A percentile compares a stretch with the other conserved stretches of the same genome.
Conservation (phyloP, 2,113 vertebrate genomes). For the Mormoops blainvillei region DNA sequence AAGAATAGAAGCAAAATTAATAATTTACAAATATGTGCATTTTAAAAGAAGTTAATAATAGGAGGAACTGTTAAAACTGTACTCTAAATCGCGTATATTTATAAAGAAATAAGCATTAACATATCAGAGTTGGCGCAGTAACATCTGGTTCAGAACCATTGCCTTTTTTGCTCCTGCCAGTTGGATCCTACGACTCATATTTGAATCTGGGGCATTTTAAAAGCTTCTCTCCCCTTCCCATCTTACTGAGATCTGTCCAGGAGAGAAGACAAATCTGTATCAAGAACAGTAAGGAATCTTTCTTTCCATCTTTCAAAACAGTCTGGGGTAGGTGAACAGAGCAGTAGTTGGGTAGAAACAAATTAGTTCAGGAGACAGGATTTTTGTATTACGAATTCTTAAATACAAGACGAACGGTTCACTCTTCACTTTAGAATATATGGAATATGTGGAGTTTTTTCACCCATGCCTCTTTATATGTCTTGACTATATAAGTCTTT, state of each 20-base stretch:
- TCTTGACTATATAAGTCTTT: background rate
- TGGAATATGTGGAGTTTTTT: background rate
- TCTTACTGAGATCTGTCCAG: slow-evolving; percentile 57
- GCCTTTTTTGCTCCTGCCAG: slow-evolving; percentile 26
- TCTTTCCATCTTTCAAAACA: slow-evolving; percentile 29
- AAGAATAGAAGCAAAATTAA: background rate
- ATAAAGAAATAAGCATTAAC: slow-evolving; percentile 28
- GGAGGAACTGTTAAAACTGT: slow-evolving; percentile 3
- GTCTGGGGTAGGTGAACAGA: slow-evolving; percentile 4
- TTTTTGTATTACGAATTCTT: background rate
- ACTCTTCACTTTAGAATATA: background rate
- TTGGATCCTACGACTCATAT: slow-evolving; percentile 44
- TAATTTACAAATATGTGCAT: slow-evolving; percentile 34
- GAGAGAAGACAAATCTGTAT: slow-evolving; percentile 31
- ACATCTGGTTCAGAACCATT: slow-evolving; percentile 44
- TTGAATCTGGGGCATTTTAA: slow-evolving; percentile 56
- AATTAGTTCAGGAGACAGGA: background rate
- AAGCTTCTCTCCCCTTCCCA: slow-evolving; percentile 50
- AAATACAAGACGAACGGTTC: background rate
- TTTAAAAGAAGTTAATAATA: background rate
- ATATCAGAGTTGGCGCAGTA: slow-evolving; percentile 35
- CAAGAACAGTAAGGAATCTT: slow-evolving; percentile 38
- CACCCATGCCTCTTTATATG: background rate
- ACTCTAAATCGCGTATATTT: slow-evolving; percentile 5
- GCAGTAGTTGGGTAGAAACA: background rate